Percentiles rank a stretch among this genome's conserved stretches.
phyloP scores from a whole-genome alignment of 2,888 invertebrate species.

The Drosophila mulleri region DNA sequence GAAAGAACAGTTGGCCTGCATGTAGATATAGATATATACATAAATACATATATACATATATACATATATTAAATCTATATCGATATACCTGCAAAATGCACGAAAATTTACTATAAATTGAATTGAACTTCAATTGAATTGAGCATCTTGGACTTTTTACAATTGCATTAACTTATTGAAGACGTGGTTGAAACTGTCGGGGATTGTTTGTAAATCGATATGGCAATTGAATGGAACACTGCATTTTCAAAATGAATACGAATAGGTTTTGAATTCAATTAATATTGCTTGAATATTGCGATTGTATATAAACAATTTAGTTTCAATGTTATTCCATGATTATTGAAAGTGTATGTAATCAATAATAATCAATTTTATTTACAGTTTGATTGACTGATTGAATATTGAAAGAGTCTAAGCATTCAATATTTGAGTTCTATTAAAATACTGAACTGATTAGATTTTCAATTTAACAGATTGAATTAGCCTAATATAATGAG shows the following conservation, averaged over 20 bases:
- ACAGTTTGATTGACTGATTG: no score
- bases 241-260: neutral
- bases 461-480: neutral
- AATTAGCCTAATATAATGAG: no score
- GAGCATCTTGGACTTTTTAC: neutral
- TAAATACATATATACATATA: neutral
- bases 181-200: neutral
- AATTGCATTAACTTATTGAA: neutral
- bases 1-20: constrained; percentile 15
- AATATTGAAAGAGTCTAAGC: no score
- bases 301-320: no score
- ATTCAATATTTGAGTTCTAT: no score
- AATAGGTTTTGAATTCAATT: neutral
- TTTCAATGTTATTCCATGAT: no score
- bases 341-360: neutral
- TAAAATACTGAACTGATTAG: neutral
- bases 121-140: constrained; percentile 7
- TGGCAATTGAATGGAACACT: neutral
- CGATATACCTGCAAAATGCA: neutral
- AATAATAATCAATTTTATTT: no score
- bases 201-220: constrained; percentile 8
- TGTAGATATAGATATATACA: neutral
- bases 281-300: neutral
- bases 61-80: no score
- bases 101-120: constrained; percentile 4